Conservation (phyloP, 1,140 invertebrate species). For the Listronotus bonariensis region DNA sequence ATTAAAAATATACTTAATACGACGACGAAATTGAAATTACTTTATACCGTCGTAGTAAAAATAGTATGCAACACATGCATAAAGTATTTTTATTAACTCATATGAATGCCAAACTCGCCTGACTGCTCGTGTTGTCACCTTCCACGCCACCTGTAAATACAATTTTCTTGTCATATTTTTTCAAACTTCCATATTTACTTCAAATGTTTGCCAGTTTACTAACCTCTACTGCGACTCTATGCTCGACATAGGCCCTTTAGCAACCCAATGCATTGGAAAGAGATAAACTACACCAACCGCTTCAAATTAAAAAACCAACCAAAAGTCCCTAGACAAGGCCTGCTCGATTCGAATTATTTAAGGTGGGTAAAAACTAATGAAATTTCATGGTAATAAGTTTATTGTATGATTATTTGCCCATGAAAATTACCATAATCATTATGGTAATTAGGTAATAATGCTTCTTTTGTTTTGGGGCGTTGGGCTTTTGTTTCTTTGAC, state of each 20-base stretch:
- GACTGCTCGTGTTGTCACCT: no score
- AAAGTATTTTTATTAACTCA: no score
- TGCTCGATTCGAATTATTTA: conserved; percentile 14
- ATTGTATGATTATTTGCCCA: conserved; percentile 37
- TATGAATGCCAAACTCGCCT: no score
- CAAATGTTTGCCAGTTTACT: no score
- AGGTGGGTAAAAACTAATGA: conserved; percentile 31
- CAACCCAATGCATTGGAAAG: background rate
- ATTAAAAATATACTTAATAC: no score
- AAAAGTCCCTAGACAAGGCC: conserved; percentile 6
- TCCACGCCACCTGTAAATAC: no score
- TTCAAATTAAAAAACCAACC: background rate
- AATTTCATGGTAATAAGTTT: conserved; percentile 33
- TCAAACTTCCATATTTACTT: no score
- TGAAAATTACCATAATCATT: conserved; percentile 38
- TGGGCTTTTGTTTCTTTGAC: conserved; percentile 26
- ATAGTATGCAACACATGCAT: no score
- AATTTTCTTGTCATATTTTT: no score
- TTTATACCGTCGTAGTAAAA: no score
- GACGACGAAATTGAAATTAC: no score
- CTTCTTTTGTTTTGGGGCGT: conserved; percentile 34
- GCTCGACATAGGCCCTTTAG: background rate
- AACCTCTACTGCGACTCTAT: no score
- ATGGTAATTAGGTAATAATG: conserved; percentile 38
- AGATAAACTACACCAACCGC: background rate